phyloP scores from a whole-genome alignment of 2,113 vertebrate genomes.

The Planiliza haematocheilus region DNA sequence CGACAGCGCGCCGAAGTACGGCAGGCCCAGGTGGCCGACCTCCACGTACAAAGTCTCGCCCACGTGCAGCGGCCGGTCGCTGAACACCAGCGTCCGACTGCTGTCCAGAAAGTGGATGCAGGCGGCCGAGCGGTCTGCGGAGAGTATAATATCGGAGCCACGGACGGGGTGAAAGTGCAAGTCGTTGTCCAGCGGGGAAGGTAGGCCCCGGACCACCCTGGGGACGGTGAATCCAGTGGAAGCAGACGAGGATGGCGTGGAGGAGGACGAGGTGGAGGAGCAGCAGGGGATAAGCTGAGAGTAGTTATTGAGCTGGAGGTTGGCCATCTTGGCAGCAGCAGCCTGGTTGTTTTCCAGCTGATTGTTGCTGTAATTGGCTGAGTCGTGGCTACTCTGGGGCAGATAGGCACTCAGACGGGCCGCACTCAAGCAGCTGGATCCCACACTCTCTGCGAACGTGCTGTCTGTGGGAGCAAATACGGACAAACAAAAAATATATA shows the following conservation, averaged over 20 bases:
- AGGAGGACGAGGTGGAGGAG: constrained; percentile 75
- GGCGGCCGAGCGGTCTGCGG: constrained; percentile 91
- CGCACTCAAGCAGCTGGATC: constrained; percentile 88
- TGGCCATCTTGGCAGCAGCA: constrained; percentile 93
- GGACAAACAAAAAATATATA: constrained; percentile 9
- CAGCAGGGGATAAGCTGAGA: constrained; percentile 90
- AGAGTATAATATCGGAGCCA: constrained; percentile 92
- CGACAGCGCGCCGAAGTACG: constrained; percentile 90
- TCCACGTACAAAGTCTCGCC: constrained; percentile 95
- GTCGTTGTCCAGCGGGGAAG: constrained; percentile 89
- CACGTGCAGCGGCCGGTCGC: constrained; percentile 91
- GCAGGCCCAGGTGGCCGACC: constrained; percentile 91
- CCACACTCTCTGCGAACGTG: constrained; percentile 94
- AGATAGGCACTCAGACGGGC: constrained; percentile 94
- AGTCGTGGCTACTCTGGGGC: constrained; percentile 95
- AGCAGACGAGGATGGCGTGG: constrained; percentile 67
- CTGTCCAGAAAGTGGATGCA: constrained; percentile 94
- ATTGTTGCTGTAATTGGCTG: constrained; percentile 98
- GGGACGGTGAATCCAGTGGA: constrained; percentile 73
- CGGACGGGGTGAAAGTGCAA: constrained; percentile 94
- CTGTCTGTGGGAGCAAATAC: constrained; percentile 86
- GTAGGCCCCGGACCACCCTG: constrained; percentile 66
- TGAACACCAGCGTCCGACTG: constrained; percentile 94
- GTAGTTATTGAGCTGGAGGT: constrained; percentile 87
- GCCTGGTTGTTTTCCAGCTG: constrained; percentile 97